Evolutionary conservation across 2,797 vertebrate genomes (phyloP), one percentile per base, ranked within the genome.

Genomic region (Syngnathus acus): DNA sequence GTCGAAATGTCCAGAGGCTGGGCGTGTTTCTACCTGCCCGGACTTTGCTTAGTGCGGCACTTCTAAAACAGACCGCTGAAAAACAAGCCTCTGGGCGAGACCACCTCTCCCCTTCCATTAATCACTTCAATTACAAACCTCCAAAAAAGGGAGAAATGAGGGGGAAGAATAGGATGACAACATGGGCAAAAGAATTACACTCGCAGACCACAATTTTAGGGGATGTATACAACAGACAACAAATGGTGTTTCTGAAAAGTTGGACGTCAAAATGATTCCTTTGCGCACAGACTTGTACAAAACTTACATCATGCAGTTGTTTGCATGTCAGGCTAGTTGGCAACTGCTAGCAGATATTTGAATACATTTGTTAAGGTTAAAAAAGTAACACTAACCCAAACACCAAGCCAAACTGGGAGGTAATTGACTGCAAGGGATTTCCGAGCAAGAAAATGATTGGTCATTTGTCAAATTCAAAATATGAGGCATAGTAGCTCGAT

Each of bases 91-190:
- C 64, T 66, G 62, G 87, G 88, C 85, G 69, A 82, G 82, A 87
- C 80, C 85, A 87, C 83, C 86, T 79, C 82, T 80, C 81, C 59
- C 87, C 79, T 2, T 76, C 79, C 82, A 88, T 87, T 88, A 86
- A 89, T 89, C 90, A 88, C 88, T 87, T 76, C 85, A 84, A 86
- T 90, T 84, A 90, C 88, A 88, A 86, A 88, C 84, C 78, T 67
- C 58, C 64, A 42, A 42, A 42, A 40, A 43, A 43, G 13, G 13
- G 40, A 66, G 55, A 43, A 54, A 55, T 9, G 23, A 26, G 13
- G 60, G 13, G 21, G 14, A 78, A 82, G 68, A 55, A 60, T 65
- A 81, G 65, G 65, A 69, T 48, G 58, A 73, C 58, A 62, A 55
- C 57, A 7, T 32, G 37, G 21, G 45, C 2, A 4, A 9, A 11